Evolutionary conservation across 2,113 vertebrate genomes (phyloP), one percentile per base, ranked within the genome.

Genomic region (Crotalus horridus): DNA sequence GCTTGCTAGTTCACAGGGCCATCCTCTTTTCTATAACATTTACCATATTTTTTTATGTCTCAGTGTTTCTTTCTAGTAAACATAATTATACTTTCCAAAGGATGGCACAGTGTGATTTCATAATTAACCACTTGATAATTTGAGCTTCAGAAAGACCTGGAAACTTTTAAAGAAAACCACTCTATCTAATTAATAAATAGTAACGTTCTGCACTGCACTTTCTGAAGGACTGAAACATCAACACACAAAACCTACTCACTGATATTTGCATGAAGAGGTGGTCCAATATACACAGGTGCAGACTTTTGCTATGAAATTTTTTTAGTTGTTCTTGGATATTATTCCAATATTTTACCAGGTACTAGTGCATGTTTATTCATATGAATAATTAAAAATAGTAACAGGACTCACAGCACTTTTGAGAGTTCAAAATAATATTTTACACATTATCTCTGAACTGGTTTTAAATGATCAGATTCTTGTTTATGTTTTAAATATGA

Each of bases 71-170:
- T 53, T 53, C 91, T 5, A 3, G 39, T 48, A 23, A 93, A 29
- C 20, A 59, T 89, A 48, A n/a, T 51, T 92, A 8, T 85, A 93
- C 21, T 81, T 23, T 48, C 85, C 39, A 58, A 58, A 58, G 53
- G 17, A 92, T 4, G 6, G 4, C 29, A 29, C 39, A 29, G 26
- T 17, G 61, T 46, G 64, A 9, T 53, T 26, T 53, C 58, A 51
- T 91, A 91, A 74, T 91, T 91, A 88, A 55, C 43, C 87, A n/a
- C 61, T 46, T 91, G 90, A 53, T 39, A 26, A 88, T 81, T 53
- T 51, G 43, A 85, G 53, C 29, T 8, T 58, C 81, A 43, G 21
- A n/a, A 81, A 88, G 21, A 87, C 21, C 10, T 69, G 51, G 48
- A 59, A 91, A 74, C 10, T 39, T n/a, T 15, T 61, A 15, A 23